A percentile compares a stretch with the other conserved stretches of the same genome.
Conservation (phyloP, 2,797 vertebrate species). For the Crocodylus rhombifer region DNA sequence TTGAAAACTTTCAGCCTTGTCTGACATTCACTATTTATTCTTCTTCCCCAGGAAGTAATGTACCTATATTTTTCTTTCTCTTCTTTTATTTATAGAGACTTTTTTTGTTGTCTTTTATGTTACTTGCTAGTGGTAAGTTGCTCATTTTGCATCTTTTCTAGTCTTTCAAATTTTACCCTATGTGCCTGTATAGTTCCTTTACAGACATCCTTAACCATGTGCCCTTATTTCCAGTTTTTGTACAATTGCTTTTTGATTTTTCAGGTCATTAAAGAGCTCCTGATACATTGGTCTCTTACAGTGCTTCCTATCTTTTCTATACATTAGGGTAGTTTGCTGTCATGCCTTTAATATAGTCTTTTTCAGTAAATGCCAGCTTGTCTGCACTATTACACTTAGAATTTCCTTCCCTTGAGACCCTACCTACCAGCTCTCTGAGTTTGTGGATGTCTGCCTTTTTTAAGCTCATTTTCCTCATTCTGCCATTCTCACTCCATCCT, state of each 20-base stretch:
- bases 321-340: neutral
- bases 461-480: neutral
- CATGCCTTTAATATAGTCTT: neutral
- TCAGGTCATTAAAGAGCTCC: conserved; percentile 3
- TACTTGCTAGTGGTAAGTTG: no score
- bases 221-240: neutral
- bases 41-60: neutral
- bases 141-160: no score
- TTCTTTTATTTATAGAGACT: neutral
- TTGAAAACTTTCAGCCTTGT: neutral
- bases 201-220: neutral
- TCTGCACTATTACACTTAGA: neutral
- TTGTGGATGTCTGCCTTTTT: conserved; percentile 23
- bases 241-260: neutral
- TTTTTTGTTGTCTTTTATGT: neutral
- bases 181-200: no score
- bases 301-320: neutral
- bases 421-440: neutral
- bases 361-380: neutral
- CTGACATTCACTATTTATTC: conserved; percentile 8
- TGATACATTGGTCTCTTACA: neutral
- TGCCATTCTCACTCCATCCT: neutral
- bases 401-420: neutral
- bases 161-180: no score
- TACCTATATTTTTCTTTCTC: conserved; percentile 15